Conservation (phyloP, 1,140 invertebrate genomes). For the Neodiprion pinetum region DNA sequence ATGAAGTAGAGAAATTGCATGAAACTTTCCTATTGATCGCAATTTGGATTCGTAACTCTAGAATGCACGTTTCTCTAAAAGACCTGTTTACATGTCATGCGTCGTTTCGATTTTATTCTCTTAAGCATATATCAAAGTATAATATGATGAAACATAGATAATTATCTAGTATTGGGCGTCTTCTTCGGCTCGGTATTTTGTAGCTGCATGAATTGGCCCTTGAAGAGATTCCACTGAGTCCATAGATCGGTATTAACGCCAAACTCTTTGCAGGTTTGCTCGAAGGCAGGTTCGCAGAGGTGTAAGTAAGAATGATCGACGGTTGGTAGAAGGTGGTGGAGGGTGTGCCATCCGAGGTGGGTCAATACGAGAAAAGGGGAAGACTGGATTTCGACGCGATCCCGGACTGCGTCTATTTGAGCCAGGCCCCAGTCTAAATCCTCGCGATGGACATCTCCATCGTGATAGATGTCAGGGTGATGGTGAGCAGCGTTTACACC, state of each 20-base stretch:
- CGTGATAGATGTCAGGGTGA: conserved; percentile 83
- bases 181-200: conserved; percentile 61
- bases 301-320: conserved; percentile 77
- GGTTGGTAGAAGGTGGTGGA: conserved; percentile 85
- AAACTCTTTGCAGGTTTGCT: conserved; percentile 76
- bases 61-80: too few relatives aligned
- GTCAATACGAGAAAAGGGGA: conserved; percentile 73
- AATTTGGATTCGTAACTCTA: too few relatives aligned
- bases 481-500: conserved; percentile 83
- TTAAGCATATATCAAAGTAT: too few relatives aligned
- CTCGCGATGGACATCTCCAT: conserved; percentile 72
- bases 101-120: too few relatives aligned
- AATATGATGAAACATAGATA: too few relatives aligned
- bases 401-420: conserved; percentile 78
- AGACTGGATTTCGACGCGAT: conserved; percentile 73
- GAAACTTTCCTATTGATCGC: too few relatives aligned
- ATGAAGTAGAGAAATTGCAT: too few relatives aligned
- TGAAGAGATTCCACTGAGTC: conserved; percentile 67
- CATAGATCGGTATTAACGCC: conserved; percentile 63
- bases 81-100: too few relatives aligned
- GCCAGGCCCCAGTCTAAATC: conserved; percentile 80
- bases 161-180: conserved; percentile 14
- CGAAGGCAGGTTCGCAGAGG: conserved; percentile 70
- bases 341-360: conserved; percentile 77
- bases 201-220: conserved; percentile 75